Evolutionary conservation across 2,113 vertebrate species (phyloP), one percentile per base, ranked within the genome.

Genomic region (Seriola rivoliana): DNA sequence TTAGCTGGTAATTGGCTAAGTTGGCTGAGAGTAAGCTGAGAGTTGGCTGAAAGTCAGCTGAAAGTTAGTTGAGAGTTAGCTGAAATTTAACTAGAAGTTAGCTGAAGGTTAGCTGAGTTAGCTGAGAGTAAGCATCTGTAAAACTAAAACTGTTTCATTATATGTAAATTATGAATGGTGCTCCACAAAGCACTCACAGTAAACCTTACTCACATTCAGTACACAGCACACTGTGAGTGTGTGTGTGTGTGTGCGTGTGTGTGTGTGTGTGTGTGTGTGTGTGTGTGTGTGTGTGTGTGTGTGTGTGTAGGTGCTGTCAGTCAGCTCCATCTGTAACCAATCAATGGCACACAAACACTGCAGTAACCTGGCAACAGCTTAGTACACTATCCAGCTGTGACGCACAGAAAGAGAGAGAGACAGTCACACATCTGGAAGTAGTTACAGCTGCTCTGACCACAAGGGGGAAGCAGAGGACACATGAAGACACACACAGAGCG

Each of bases 281-380:
- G 46, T 16, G 21, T 21, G 5, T 50, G 48, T 52, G 50, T 21
- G 50, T 19, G 34, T 42, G 40, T 42, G 40, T 42, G 40, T 8
- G 5, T 50, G 48, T 52, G 50, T 21, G 50, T 21, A 52, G 7
- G 8, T 21, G 19, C 19, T 52, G 19, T 52, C 50, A 21, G 21
- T 52, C 19, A 52, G 17, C 19, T 52, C 50, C 50, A 52, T 52
- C 17, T 52, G 50, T 9, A 52, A 86, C 66, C 67, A 80, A 84
- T 86, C 78, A 59, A 81, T 42, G 71, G 52, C 81, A 52, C 78
- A 77, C 68, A 90, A 86, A 88, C 70, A 88, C 73, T 62, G 64
- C 66, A 64, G 25, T 78, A 69, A 62, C 81, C 85, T 80, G 74
- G 90, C 32, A 88, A 90, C 81, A 36, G 73, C 78, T 52, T 29